Evolutionary conservation across 2,888 invertebrate genomes (phyloP).

Genomic region (Chymomyza fuscimana): DNA sequence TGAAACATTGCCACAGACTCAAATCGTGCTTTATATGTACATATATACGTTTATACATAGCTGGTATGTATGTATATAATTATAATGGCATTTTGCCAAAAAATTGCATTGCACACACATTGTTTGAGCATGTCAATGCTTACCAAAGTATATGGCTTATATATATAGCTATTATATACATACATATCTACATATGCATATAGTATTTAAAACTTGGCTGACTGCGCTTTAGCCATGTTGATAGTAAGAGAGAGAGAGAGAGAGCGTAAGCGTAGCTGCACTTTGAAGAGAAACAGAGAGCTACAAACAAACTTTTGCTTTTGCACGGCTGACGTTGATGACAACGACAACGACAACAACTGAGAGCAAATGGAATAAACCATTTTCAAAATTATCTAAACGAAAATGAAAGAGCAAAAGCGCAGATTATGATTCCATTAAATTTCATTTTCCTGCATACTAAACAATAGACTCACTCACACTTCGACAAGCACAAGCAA

Average conservation of each 20-base stretch:
- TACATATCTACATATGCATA: slow-evolving; percentile 7
- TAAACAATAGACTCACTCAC: background rate
- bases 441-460: background rate
- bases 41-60: slow-evolving; percentile 6
- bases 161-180: background rate
- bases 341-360: slow-evolving; percentile 17
- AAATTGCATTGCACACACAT: slow-evolving; percentile 26
- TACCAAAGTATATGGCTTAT: slow-evolving; percentile 3
- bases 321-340: background rate
- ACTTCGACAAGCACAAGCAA: background rate
- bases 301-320: background rate
- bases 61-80: slow-evolving; percentile 49
- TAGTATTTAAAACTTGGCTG: slow-evolving; percentile 13
- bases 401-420: slow-evolving; percentile 25
- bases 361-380: slow-evolving; percentile 32
- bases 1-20: slow-evolving; percentile 16
- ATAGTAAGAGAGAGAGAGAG: slow-evolving; percentile 45
- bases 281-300: background rate
- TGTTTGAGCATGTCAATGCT: background rate
- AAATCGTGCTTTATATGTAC: slow-evolving; percentile 22
- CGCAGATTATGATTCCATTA: slow-evolving; percentile 3
- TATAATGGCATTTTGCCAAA: slow-evolving; percentile 72
- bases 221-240: slow-evolving; percentile 23
- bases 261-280: slow-evolving; percentile 25
- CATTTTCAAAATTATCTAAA: slow-evolving; percentile 57